Evolutionary conservation across 2,888 invertebrate species (phyloP), one percentile per base, ranked within the genome.

Genomic region (Yponomeuta plumbellus): DNA sequence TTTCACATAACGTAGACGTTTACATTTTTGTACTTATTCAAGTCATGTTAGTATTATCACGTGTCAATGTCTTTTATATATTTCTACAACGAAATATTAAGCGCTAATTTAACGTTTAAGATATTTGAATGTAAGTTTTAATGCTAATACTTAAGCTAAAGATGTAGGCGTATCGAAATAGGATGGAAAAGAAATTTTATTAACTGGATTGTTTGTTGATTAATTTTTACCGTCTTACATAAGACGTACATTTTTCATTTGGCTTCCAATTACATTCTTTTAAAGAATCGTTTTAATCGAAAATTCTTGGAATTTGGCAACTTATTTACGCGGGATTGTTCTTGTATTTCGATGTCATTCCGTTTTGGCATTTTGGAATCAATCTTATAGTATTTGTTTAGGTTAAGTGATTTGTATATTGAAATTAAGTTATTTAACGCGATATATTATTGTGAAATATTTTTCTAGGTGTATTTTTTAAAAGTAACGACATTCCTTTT

Each of bases 51-150:
- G 81, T 84, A 83, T 81, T 86, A 84, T 71, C 66, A 78, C 67
- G 80, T 79, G 81, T 84, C 82, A 82, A 83, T 80, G 82, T 79
- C 87, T 84, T 80, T 88, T 87, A 84, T 87, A 89, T 81, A 84
- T 83, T 86, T 85, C 81, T 88, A 88, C 87, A 84, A 87, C 83
- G 84, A 85, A 64, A 83, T 67, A 67, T 59, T 58, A 10, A n/a
- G 52, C 20, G 58, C 11, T 57, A 56, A 57, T 63, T n/a, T 52
- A 52, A 44, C 13, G 39, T 10, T 13, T 64, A 64, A 57, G 56
- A 23, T 23, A 20, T 61, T 23, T 21, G 26, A 61, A 61, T 61
- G 10, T 61, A 61, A 61, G 39, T 26, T 59, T 6, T 59, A 59
- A 21, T 11, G 59, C 23, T 13, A 59, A 26, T 20, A 62, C 17